Percentiles rank a stretch among this genome's conserved stretches.
These are phyloP conservation scores for Urophycis tenuis DNA, from an alignment of 2,797 vertebrate species.

Conservation along the genomic window DNA sequence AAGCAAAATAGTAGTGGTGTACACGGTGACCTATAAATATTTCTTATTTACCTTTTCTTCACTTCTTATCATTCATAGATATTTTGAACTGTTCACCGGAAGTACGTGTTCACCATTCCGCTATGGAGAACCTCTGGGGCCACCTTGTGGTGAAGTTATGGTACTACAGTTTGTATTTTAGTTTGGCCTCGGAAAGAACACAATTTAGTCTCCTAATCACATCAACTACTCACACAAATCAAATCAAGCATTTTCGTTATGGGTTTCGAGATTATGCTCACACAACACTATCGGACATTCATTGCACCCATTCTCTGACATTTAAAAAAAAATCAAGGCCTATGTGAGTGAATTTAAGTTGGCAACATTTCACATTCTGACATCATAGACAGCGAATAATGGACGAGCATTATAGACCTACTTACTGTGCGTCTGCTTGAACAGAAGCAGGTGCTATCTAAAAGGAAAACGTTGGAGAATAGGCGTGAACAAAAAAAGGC, in stretches of 20 bases:
- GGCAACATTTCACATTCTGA: too few species aligned
- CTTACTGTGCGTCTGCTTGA: not conserved
- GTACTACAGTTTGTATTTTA: constrained; percentile 27
- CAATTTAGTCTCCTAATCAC: not conserved
- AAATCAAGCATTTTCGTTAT: not conserved
- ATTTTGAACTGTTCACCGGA: constrained; percentile 47
- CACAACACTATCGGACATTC: not conserved
- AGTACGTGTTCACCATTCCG: constrained; percentile 43
- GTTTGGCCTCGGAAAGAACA: not conserved
- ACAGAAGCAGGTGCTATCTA: not conserved
- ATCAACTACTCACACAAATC: not conserved
- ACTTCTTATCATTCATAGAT: constrained; percentile 40
- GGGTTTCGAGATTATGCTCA: not conserved
- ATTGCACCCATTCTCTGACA: not conserved
- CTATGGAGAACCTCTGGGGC: constrained; percentile 1
- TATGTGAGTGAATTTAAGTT: too few species aligned
- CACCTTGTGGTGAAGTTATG: constrained; percentile 36
- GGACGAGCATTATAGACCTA: not conserved
- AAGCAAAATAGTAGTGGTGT: accelerated
- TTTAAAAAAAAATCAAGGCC: not conserved
- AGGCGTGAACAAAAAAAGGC: constrained; percentile 1
- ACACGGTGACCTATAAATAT: not conserved
- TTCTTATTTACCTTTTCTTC: constrained; percentile 42
- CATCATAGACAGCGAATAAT: too few species aligned
- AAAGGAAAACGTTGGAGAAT: not conserved